Base-by-base conservation (phyloP, 1,140 invertebrate genomes). In the Aphelenchoides besseyi region DNA sequence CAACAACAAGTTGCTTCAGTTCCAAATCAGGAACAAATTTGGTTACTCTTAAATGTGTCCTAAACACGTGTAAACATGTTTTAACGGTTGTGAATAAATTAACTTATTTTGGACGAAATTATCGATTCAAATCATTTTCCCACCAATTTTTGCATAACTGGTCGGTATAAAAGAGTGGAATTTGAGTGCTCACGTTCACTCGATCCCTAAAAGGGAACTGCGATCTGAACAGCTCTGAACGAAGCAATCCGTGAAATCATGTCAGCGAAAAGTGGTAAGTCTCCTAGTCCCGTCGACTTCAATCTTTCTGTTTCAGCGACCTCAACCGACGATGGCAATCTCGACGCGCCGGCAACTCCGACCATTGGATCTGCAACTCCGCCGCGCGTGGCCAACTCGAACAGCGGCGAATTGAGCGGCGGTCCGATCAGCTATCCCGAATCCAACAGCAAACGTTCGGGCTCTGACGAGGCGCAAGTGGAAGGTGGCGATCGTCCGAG, bases 11-110 rank as follows among this genome's bases (percentile, higher is more conserved):
- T 82, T 30, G 79, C 79, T 52, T 83, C 70, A 18, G 72, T 80
- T 5, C 82, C 81, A 2, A 81, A 70, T 37, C 75, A 78, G 41
- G 82, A 82, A 67, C 82, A 84, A 72, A 73, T 82, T 59, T 83
- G 71, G 36, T 69, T 82, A 8, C 32, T 84, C 18, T 66, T 82
- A 32, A 82, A 82, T 67, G 67, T 71, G 32, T 74, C 28, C 16
- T 61, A 28, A 61, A n/a, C n/a, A n/a, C n/a, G n/a, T n/a, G n/a
- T n/a, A n/a, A n/a, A n/a, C n/a, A n/a, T n/a, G n/a, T n/a, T n/a
- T n/a, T n/a, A n/a, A n/a, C n/a, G n/a, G n/a, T n/a, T 52, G 2
- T 52, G 48, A 52, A 52, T 2, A 52, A n/a, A 52, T 23, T 52
- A 52, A 52, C n/a, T 52, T 52, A 2, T 1, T 52, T 52, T 52